Evolutionary conservation across 2,797 vertebrate species (phyloP).

Genomic region (Sebastes taczanowskii): DNA sequence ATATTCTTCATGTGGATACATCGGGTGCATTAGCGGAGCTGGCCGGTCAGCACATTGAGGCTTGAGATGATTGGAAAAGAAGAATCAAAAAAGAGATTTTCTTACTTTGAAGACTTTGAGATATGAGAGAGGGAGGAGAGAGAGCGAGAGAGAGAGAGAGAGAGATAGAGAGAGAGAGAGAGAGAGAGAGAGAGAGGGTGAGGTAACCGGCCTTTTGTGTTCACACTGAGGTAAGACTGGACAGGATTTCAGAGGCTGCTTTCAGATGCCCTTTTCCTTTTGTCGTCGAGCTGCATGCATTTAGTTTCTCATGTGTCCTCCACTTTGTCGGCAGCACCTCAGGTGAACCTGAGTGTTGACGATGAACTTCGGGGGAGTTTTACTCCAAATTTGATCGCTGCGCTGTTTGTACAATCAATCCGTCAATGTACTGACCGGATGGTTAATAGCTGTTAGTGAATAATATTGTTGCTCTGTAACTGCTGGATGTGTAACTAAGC

Average conservation of each 20-base stretch:
- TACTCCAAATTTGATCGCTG: not conserved
- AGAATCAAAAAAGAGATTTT: constrained; percentile 51
- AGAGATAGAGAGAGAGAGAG: not conserved
- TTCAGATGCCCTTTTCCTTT: constrained; percentile 9
- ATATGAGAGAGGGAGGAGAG: constrained; percentile 23
- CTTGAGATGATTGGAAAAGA: constrained; percentile 48
- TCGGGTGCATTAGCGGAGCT: constrained; percentile 3
- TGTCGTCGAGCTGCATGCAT: not conserved
- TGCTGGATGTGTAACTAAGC: too few relatives aligned
- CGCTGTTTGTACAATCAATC: not conserved
- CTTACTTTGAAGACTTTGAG: constrained; percentile 13
- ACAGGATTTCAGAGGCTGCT: constrained; percentile 28
- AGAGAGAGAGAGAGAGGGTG: not conserved
- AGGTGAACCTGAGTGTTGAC: not conserved
- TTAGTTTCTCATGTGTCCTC: constrained; percentile 15
- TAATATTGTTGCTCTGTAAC: too few relatives aligned
- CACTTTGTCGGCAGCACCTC: constrained; percentile 9
- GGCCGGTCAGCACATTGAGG: constrained; percentile 53
- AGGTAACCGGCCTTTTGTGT: constrained; percentile 11
- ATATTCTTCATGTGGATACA: constrained; percentile 69
- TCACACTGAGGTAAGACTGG: constrained; percentile 28
- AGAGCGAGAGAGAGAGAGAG: not conserved
- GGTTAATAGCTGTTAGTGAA: not conserved
- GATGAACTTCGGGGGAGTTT: not conserved
- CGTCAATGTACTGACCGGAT: not conserved